A percentile compares a stretch with the other conserved stretches of the same genome.
Evolutionary conservation across 2,888 invertebrate species (phyloP).

Genomic region (Globia sparganii): DNA sequence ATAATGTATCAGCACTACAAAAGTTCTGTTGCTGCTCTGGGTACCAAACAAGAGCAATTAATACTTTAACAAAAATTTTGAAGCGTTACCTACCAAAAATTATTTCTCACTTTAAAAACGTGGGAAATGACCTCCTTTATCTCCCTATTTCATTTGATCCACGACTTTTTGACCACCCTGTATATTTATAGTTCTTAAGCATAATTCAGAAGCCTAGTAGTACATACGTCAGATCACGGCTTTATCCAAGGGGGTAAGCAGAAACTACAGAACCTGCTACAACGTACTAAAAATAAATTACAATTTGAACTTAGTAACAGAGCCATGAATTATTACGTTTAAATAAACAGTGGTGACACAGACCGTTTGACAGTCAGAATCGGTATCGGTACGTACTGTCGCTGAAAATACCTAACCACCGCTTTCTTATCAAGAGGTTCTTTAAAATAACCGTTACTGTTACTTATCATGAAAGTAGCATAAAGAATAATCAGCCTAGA

Average conservation of each 20-base stretch:
- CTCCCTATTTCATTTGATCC: too few relatives aligned
- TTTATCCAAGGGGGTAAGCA: too few relatives aligned
- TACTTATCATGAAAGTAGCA: neutral
- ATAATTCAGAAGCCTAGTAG: neutral
- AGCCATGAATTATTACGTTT: neutral
- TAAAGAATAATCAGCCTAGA: neutral
- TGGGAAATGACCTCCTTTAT: too few relatives aligned
- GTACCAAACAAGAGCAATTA: too few relatives aligned
- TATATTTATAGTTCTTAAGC: neutral
- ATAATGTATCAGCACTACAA: too few relatives aligned
- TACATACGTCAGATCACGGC: too few relatives aligned
- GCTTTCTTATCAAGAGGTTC: neutral
- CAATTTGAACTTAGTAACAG: slow-evolving; percentile 17
- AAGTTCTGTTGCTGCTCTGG: too few relatives aligned
- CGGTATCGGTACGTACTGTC: neutral
- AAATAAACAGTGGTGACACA: slow-evolving; percentile 16
- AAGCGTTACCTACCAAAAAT: too few relatives aligned
- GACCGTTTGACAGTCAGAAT: neutral
- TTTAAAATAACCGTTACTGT: neutral
- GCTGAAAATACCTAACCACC: neutral
- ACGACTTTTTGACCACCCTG: too few relatives aligned
- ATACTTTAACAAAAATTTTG: too few relatives aligned
- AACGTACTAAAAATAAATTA: neutral
- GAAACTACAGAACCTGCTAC: too few relatives aligned
- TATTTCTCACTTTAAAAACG: too few relatives aligned